phyloP scores from a whole-genome alignment of 2,888 invertebrate genomes.

The Phoronis australis region DNA sequence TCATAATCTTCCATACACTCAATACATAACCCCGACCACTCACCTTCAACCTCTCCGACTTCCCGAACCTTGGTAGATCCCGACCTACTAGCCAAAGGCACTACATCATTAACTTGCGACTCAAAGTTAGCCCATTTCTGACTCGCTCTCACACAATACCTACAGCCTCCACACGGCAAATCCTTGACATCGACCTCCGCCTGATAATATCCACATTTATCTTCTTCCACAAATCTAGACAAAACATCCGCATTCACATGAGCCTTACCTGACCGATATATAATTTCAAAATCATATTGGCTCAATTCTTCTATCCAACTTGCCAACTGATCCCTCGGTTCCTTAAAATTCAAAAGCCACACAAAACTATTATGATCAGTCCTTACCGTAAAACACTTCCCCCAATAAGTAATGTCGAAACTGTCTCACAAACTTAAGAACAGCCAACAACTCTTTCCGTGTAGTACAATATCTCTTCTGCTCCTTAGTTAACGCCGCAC shows the following conservation, averaged over 20 bases:
- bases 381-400: background rate
- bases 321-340: background rate
- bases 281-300: background rate
- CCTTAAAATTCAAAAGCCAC: background rate
- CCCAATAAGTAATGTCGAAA: background rate
- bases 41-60: too few species aligned
- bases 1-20: too few species aligned
- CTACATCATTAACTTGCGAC: too few species aligned
- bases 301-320: background rate
- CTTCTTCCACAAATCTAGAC: background rate
- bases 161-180: background rate
- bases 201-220: background rate
- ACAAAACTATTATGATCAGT: background rate
- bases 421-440: background rate
- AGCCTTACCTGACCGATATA: background rate
- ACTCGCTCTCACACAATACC: background rate
- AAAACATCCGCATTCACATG: background rate
- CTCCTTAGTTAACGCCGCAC: background rate
- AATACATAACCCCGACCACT: too few species aligned
- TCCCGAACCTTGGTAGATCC: too few species aligned
- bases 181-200: background rate
- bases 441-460: background rate
- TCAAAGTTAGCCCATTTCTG: background rate
- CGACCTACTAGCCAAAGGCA: too few species aligned
- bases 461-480: background rate